phyloP scores from a whole-genome alignment of 2,113 vertebrate genomes.

The Hippoglossus stenolepis region DNA sequence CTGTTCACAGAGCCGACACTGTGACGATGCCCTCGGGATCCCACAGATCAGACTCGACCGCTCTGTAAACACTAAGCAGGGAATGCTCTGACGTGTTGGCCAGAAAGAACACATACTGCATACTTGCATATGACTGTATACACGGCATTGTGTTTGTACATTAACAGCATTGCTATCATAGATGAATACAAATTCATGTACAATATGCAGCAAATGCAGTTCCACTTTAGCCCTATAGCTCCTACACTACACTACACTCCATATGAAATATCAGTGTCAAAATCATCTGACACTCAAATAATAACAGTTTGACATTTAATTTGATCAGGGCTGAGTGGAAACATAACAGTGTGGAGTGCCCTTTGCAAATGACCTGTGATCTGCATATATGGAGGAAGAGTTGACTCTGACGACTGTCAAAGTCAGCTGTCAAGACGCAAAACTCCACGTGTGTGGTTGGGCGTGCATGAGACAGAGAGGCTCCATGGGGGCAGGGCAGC shows the following conservation, averaged over 20 bases:
- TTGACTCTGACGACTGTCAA: not conserved
- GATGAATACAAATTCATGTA: too few species aligned
- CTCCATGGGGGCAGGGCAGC: slow-evolving; percentile 26
- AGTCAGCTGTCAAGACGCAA: not conserved
- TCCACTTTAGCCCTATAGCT: not conserved
- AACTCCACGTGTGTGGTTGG: not conserved
- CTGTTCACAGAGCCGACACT: slow-evolving; percentile 4
- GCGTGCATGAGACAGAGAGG: not conserved
- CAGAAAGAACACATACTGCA: not conserved
- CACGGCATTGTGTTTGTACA: not conserved
- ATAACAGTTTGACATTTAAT: not conserved
- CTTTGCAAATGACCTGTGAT: not conserved
- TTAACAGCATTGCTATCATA: too few species aligned
- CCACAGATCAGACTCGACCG: not conserved
- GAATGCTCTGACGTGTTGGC: not conserved
- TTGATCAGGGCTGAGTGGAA: not conserved
- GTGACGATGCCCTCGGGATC: not conserved
- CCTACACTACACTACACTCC: not conserved
- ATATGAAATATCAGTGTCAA: not conserved
- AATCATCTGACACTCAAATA: not conserved
- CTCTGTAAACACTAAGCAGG: not conserved
- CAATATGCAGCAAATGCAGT: too few species aligned
- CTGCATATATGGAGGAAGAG: not conserved
- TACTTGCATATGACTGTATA: not conserved
- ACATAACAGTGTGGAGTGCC: not conserved